A percentile compares a stretch with the other conserved stretches of the same genome.
Conservation (phyloP, 1,140 invertebrate genomes). For the Anoplolepis gracilipes region DNA sequence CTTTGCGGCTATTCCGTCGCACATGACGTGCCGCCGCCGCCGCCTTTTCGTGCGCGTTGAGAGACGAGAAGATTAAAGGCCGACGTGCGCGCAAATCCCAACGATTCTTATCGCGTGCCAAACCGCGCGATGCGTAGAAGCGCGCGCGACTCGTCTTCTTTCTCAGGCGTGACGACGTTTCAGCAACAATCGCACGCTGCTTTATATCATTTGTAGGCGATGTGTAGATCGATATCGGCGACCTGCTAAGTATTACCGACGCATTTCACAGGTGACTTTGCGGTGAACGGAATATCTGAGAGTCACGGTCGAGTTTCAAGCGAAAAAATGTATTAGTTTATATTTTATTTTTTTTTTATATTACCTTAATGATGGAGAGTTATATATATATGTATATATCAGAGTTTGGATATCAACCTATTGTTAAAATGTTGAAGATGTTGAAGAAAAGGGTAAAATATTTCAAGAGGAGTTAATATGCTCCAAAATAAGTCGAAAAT, state of each 20-base stretch:
- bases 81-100: constrained; percentile 36
- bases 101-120: constrained; percentile 62
- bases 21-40: constrained; percentile 55
- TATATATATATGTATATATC: neutral
- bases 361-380: neutral
- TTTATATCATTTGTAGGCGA: constrained; percentile 18
- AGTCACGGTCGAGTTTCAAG: neutral
- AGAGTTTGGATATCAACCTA: too few species aligned
- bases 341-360: neutral
- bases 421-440: too few species aligned
- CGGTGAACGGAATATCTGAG: neutral
- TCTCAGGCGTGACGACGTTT: neutral
- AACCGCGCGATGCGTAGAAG: constrained; percentile 67
- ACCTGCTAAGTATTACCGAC: constrained; percentile 36
- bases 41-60: constrained; percentile 60
- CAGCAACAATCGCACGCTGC: constrained; percentile 25
- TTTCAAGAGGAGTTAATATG: too few species aligned
- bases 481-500: too few species aligned
- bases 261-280: neutral
- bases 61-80: constrained; percentile 64
- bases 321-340: neutral
- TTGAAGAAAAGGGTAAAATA: too few species aligned
- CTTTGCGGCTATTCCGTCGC: constrained; percentile 61
- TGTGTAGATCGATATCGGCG: constrained; percentile 30
- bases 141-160: constrained; percentile 45